Percentiles rank a stretch among this genome's conserved stretches.
These are phyloP conservation scores for Ptilonorhynchus violaceus DNA, from an alignment of 2,113 vertebrate genomes.

Conservation along the genomic window DNA sequence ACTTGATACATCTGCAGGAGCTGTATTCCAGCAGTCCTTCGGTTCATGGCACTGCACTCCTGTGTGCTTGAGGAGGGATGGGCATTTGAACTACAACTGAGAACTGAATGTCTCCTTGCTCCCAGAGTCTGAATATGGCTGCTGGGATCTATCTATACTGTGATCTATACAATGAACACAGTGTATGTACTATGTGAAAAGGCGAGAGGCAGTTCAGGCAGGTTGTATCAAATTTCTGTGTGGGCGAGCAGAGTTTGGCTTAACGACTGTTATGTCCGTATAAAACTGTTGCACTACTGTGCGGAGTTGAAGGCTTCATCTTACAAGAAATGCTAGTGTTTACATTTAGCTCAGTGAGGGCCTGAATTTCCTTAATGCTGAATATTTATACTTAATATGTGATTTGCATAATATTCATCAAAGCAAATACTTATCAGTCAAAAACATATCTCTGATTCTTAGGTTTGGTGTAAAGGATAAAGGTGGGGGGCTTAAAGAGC, in stretches of 20 bases:
- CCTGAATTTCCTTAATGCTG: not conserved
- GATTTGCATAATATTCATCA: not conserved
- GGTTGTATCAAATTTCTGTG: not conserved
- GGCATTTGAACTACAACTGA: not conserved
- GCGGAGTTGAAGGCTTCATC: not conserved
- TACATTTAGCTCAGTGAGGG: not conserved
- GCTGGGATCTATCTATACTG: not conserved
- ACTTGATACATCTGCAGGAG: not conserved
- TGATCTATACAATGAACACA: slow-evolving; percentile 3
- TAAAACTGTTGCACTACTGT: not conserved
- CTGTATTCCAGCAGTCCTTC: not conserved
- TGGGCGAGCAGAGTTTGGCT: not conserved
- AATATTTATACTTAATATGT: not conserved
- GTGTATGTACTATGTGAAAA: slow-evolving; percentile 8
- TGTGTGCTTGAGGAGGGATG: not conserved
- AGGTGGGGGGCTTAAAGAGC: not conserved
- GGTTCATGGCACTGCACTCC: not conserved
- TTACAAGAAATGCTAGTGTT: not conserved
- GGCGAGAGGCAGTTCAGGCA: not conserved
- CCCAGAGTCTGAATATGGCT: not conserved
- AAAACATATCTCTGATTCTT: not conserved
- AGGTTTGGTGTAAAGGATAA: not conserved
- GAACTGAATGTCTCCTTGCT: not conserved
- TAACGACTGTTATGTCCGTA: slow-evolving; percentile 5
- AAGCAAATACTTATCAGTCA: not conserved